phyloP scores from a whole-genome alignment of 1,140 invertebrate genomes.

The Drosophila nigrodunni region DNA sequence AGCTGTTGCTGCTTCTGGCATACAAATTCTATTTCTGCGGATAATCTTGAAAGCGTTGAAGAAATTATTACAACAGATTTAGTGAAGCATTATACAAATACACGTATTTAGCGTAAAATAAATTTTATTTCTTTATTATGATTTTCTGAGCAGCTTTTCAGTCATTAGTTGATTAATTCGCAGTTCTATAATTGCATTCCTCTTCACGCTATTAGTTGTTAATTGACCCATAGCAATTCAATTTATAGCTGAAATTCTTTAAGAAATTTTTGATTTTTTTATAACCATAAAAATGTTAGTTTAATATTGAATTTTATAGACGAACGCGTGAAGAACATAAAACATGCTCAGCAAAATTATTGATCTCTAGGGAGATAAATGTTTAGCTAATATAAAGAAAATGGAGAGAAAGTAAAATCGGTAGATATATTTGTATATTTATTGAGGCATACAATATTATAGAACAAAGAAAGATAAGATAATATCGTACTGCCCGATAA shows the following conservation, averaged over 20 bases:
- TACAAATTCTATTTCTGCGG: not conserved
- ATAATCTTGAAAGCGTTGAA: slow-evolving; percentile 7
- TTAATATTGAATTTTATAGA: not conserved
- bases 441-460: no score
- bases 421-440: no score
- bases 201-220: slow-evolving; percentile 2
- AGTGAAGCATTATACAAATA: not conserved
- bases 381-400: not conserved
- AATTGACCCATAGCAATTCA: slow-evolving; percentile 7
- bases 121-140: not conserved
- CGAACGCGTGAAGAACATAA: slow-evolving; percentile 13
- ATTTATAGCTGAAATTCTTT: slow-evolving; percentile 3
- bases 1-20: not conserved
- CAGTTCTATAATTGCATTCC: slow-evolving; percentile 15
- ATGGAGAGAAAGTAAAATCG: no score
- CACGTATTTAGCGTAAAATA: not conserved
- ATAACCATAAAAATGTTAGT: slow-evolving; percentile 6
- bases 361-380: not conserved
- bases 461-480: no score
- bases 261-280: not conserved
- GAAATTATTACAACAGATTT: slow-evolving; percentile 1
- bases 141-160: slow-evolving; percentile 4
- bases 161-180: slow-evolving; percentile 19
- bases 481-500: no score
- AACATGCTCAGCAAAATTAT: slow-evolving; percentile 1